Evolutionary conservation across 2,797 vertebrate genomes (phyloP).

Genomic region (Gymnocypris eckloni): DNA sequence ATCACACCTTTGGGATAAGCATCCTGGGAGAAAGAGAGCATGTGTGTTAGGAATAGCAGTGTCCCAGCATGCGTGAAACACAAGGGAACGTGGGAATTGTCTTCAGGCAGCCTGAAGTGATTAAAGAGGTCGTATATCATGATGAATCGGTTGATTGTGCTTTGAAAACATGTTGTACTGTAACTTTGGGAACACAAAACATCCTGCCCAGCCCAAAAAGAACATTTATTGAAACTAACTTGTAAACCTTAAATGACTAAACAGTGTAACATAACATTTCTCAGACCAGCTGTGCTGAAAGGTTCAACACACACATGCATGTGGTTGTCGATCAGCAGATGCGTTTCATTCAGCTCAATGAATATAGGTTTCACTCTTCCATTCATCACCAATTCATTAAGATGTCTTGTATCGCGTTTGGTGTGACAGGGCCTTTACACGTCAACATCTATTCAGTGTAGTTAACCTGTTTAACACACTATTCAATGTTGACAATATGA

Average conservation of each 20-base stretch:
- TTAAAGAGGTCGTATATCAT: background rate
- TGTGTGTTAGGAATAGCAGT: slow-evolving; percentile 45
- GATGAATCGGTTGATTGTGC: background rate
- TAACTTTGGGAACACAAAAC: background rate
- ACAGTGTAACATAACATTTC: background rate
- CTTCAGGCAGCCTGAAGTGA: background rate
- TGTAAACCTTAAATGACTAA: background rate
- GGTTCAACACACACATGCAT: background rate
- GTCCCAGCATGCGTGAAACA: slow-evolving; percentile 3
- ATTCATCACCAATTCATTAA: background rate
- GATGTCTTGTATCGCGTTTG: background rate
- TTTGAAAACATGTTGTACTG: background rate
- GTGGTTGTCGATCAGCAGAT: background rate
- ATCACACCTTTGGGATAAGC: slow-evolving; percentile 94
- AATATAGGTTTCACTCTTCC: background rate
- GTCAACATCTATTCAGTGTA: slow-evolving; percentile 13
- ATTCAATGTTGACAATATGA: background rate
- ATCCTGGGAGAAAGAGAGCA: slow-evolving; percentile 78
- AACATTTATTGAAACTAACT: background rate
- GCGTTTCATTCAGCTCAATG: background rate
- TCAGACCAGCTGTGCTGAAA: background rate
- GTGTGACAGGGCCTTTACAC: background rate
- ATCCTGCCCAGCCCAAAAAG: background rate
- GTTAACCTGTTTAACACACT: slow-evolving; percentile 12
- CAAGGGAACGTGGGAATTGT: background rate